phyloP scores from a whole-genome alignment of 2,113 vertebrate genomes.

The Nycticebus coucang region DNA sequence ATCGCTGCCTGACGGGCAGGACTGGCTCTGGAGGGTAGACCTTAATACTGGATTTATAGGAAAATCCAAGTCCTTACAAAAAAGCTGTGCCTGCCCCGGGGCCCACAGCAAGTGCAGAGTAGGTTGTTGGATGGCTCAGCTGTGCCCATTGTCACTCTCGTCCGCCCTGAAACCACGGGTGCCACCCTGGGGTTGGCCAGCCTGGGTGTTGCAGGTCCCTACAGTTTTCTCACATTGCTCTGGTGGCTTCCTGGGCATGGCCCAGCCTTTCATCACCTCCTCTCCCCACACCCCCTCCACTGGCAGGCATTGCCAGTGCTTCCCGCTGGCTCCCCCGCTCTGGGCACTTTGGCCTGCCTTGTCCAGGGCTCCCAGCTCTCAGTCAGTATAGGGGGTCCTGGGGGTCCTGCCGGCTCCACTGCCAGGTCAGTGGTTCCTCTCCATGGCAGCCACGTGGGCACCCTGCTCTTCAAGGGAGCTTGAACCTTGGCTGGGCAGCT shows the following conservation, averaged over 20 bases:
- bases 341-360: not conserved
- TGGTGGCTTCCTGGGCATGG: not conserved
- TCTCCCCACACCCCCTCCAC: fast-evolving
- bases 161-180: not conserved
- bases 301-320: not conserved
- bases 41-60: not conserved
- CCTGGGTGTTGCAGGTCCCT: not conserved
- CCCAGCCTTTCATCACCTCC: fast-evolving
- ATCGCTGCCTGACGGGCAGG: not conserved
- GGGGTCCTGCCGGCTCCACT: not conserved
- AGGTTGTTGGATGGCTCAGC: not conserved
- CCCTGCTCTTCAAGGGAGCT: not conserved
- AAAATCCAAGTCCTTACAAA: not conserved
- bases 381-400: not conserved
- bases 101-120: not conserved
- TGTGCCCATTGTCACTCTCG: not conserved
- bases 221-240: not conserved
- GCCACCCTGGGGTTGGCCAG: not conserved
- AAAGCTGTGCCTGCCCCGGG: not conserved
- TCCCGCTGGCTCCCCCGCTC: not conserved
- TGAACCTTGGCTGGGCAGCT: not conserved
- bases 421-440: not conserved
- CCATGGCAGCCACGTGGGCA: not conserved
- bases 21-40: fast-evolving
- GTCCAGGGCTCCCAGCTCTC: not conserved